These are phyloP conservation scores for Monomorium pharaonis DNA, from an alignment of 1,140 invertebrate genomes.

Conservation along the genomic window DNA sequence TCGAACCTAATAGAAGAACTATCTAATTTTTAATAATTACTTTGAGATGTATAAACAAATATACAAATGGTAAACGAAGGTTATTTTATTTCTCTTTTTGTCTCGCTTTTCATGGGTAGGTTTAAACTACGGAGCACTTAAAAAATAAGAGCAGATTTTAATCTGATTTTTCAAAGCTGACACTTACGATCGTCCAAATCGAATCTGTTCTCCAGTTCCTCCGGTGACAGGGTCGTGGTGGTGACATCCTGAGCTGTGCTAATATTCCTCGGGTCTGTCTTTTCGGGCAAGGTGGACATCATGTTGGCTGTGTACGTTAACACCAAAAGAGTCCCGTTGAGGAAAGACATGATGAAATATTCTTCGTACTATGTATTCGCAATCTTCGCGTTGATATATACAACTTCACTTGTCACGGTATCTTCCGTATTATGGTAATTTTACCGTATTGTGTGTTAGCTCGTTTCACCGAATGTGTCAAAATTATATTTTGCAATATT, in stretches of 20 bases:
- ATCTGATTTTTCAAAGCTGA: neutral
- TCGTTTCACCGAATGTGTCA: neutral
- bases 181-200: conserved; percentile 80
- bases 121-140: neutral
- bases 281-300: conserved; percentile 77
- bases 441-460: neutral
- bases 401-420: neutral
- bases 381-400: neutral
- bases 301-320: conserved; percentile 80
- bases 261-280: conserved; percentile 44
- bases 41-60: too few species aligned
- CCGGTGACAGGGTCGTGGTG: conserved; percentile 77
- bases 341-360: conserved; percentile 73
- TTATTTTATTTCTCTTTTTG: neutral
- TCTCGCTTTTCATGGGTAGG: neutral
- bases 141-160: neutral
- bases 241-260: conserved; percentile 56
- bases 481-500: neutral
- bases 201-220: conserved; percentile 79
- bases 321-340: conserved; percentile 80
- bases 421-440: neutral
- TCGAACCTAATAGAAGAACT: too few species aligned
- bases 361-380: neutral
- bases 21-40: too few species aligned
- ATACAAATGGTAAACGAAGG: neutral